phyloP scores from a whole-genome alignment of 2,113 vertebrate genomes.

The Tragelaphus scriptus region DNA sequence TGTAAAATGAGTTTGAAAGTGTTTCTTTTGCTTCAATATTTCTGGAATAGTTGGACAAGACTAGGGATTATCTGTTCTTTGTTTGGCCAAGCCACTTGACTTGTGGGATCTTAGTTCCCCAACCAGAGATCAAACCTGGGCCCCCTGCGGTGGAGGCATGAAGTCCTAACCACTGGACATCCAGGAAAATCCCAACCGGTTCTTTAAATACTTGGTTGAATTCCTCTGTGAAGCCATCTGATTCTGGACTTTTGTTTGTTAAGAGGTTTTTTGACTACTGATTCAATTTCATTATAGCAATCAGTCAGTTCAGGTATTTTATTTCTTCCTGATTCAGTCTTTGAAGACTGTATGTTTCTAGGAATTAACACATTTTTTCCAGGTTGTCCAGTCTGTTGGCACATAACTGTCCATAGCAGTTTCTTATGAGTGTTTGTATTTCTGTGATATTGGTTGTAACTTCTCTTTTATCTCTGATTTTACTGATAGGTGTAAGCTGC shows the following conservation, averaged over 20 bases:
- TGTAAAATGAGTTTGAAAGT: background rate
- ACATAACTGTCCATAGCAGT: background rate
- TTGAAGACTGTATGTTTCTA: background rate
- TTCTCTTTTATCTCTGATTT: background rate
- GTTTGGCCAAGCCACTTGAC: background rate
- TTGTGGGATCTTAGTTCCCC: background rate
- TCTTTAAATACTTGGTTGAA: background rate
- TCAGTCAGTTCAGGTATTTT: background rate
- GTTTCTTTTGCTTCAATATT: background rate
- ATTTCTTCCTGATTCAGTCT: background rate
- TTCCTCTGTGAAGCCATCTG: background rate
- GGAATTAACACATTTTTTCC: background rate
- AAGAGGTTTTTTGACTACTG: background rate
- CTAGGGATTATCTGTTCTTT: background rate
- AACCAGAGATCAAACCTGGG: background rate
- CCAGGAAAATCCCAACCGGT: background rate
- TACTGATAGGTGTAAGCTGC: background rate
- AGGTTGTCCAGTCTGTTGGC: background rate
- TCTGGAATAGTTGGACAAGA: background rate
- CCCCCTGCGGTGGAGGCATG: background rate
- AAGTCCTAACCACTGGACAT: background rate
- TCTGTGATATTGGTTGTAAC: background rate
- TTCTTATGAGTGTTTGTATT: background rate
- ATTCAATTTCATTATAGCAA: background rate
- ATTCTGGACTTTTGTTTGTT: background rate